phyloP scores from a whole-genome alignment of 23 tunicate genomes.

The Clavelina lepadiformis region DNA sequence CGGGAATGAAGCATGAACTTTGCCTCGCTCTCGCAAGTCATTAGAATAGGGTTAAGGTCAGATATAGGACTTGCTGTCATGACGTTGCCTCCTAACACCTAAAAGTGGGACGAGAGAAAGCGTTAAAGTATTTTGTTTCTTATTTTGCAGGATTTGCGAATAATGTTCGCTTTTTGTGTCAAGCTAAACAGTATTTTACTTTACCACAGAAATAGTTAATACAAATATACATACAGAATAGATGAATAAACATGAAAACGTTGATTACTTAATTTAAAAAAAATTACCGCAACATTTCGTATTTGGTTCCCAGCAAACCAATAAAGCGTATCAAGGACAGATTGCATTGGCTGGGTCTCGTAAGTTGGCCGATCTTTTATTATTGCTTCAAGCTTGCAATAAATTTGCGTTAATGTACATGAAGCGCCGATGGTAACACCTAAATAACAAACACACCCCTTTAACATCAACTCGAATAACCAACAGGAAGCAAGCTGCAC shows the following conservation, averaged over 20 bases:
- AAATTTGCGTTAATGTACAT: conserved; percentile 40
- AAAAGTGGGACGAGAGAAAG: no score
- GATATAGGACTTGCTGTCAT: conserved; percentile 99
- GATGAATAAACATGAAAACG: no score
- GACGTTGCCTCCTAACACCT: conserved; percentile 77
- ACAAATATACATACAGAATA: no score
- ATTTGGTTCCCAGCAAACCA: conserved; percentile 96
- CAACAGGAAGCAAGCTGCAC: no score
- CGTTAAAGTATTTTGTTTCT: no score
- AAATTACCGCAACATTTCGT: conserved; percentile 89
- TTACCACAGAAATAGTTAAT: no score
- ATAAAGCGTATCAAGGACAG: conserved; percentile 64
- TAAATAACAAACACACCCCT: no score
- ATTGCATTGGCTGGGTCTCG: conserved; percentile 36
- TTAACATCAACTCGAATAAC: no score
- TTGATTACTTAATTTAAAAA: no score
- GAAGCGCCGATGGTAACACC: conserved; percentile 79
- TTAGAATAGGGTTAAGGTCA: conserved; percentile 83
- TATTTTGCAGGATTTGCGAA: no score
- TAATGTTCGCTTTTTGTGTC: no score
- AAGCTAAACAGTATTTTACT: no score
- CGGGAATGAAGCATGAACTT: conserved; percentile 24
- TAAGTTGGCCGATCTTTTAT: conserved; percentile 1
- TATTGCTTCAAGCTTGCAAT: conserved; percentile 3
- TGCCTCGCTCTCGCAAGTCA: conserved; percentile 65